These are phyloP conservation scores for Rhodophaea formosa DNA, from an alignment of 2,888 invertebrate genomes.

Conservation along the genomic window DNA sequence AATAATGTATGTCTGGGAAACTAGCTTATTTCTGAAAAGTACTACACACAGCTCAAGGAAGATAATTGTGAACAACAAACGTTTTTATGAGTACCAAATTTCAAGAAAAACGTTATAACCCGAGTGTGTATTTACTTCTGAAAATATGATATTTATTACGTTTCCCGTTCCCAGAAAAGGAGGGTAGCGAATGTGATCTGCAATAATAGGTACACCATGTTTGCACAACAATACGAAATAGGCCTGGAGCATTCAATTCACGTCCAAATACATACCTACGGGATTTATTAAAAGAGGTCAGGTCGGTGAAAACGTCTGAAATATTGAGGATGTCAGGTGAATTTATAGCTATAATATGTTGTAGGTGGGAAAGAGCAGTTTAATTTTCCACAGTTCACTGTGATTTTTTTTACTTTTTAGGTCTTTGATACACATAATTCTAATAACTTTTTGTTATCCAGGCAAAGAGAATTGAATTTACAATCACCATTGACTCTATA, in stretches of 20 bases:
- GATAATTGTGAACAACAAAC: too few relatives aligned
- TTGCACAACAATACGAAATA: conserved; percentile 33
- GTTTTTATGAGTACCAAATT: too few relatives aligned
- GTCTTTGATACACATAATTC: too few relatives aligned
- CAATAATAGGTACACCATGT: conserved; percentile 35
- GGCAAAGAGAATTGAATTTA: too few relatives aligned
- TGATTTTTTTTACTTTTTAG: conserved; percentile 57
- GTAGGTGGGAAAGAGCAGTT: conserved; percentile 55
- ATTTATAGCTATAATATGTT: conserved; percentile 79
- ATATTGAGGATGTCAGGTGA: conserved; percentile 75
- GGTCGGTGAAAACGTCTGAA: conserved; percentile 73
- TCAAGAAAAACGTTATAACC: too few relatives aligned
- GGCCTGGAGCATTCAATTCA: conserved; percentile 40
- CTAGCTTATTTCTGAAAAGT: too few relatives aligned
- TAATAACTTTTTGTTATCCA: too few relatives aligned
- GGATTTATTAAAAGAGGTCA: conserved; percentile 74
- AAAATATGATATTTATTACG: neutral
- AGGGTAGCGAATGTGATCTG: neutral
- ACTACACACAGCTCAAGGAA: too few relatives aligned
- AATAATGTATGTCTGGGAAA: too few relatives aligned
- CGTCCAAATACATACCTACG: conserved; percentile 36
- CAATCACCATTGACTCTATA: too few relatives aligned
- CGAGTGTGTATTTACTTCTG: too few relatives aligned
- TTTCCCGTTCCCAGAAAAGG: neutral
- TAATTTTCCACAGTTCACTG: conserved; percentile 65